Evolutionary conservation across 2,797 vertebrate species (phyloP), one percentile per base, ranked within the genome.

Genomic region (Pteronotus mesoamericanus): DNA sequence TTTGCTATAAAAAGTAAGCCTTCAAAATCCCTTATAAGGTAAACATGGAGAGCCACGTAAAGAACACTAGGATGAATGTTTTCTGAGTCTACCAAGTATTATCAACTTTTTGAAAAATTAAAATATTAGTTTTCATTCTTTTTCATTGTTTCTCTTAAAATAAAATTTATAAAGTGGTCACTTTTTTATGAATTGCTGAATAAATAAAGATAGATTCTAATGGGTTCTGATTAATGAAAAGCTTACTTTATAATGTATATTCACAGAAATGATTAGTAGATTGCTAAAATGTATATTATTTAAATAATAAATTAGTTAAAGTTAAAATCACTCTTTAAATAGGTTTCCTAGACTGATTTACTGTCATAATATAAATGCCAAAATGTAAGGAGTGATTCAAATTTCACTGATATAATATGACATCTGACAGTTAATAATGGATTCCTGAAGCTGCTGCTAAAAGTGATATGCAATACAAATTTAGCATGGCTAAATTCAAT

Each of bases 401-500:
- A 97, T 96, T 95, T 86, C 53, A 97, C 51, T 97, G 87, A 94
- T 94, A 94, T 59, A 97, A 87, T 94, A 96, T 72, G 97, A 92
- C 71, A 97, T 92, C 55, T 98, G 96, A 97, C 92, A 98, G 95
- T 77, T 96, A 34, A 96, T 95, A 86, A 95, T 97, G 68, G 79
- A 21, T 90, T 94, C 92, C 69, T 91, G 46, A 69, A 96, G 94
- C 32, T 57, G 84, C 89, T 97, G 92, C 93, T 97, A 94, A 97
- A 97, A 48, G 59, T 87, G 94, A 97, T 98, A 96, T 78, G 12
- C 85, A 96, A 32, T 77, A 95, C 53, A 96, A 71, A 44, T 94
- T 95, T 96, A 97, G 39, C 39, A 94, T 93, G 53, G 93, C 94
- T 93, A 96, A 94, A 97, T 94, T 96, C 57, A 95, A 7, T 97